Percentiles rank a stretch among this genome's conserved stretches.
Evolutionary conservation across 1,140 invertebrate species (phyloP).

Genomic region (Bombus pyrosoma): DNA sequence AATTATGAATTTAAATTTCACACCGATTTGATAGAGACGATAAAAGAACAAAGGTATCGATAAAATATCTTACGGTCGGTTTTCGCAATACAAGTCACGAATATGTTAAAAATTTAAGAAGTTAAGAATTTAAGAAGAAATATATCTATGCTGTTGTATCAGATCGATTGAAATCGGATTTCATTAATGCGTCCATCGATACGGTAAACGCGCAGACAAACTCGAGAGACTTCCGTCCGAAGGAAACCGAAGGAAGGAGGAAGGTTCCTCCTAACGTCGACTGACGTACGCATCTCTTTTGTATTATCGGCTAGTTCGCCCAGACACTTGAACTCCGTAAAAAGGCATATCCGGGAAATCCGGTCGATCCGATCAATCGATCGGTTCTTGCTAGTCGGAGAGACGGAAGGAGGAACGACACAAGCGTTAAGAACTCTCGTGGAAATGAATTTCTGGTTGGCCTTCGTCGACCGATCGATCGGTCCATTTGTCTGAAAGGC

Average conservation of each 20-base stretch:
- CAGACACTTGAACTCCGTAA: conserved; percentile 43
- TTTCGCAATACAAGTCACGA: no score
- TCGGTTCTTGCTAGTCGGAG: background rate
- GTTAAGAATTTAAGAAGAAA: background rate
- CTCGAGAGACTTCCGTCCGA: background rate
- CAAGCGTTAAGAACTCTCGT: background rate
- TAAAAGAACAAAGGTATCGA: no score
- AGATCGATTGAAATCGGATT: background rate
- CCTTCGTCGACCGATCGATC: conserved; percentile 32
- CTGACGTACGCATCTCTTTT: background rate
- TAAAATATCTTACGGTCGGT: no score
- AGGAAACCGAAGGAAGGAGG: background rate
- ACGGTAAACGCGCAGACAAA: background rate
- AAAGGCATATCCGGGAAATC: conserved; percentile 58
- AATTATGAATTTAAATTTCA: no score
- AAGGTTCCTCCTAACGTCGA: background rate
- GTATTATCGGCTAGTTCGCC: conserved; percentile 3
- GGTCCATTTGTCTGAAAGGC: background rate
- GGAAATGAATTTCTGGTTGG: conserved; percentile 33
- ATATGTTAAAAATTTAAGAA: background rate
- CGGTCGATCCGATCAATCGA: conserved; percentile 55
- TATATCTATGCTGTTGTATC: background rate
- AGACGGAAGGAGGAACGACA: conserved; percentile 7
- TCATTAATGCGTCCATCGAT: background rate
- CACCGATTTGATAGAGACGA: no score